Evolutionary conservation across 2,888 invertebrate genomes (phyloP).

Genomic region (Lamproptera curius): DNA sequence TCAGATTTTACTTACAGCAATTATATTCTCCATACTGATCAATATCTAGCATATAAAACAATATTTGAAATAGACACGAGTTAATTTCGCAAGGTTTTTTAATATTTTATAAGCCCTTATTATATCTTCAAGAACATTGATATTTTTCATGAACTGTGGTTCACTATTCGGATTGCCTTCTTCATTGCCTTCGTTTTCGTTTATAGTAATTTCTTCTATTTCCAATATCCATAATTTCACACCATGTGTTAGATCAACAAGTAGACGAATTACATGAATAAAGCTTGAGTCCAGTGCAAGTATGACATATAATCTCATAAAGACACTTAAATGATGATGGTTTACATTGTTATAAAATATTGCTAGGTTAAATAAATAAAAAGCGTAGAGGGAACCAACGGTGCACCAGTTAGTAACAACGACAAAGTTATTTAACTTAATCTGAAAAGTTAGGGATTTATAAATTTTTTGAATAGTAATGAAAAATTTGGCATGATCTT

Average conservation of each 20-base stretch:
- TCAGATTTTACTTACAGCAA: too few species aligned
- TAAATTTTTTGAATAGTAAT: neutral
- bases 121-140: too few species aligned
- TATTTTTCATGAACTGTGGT: too few species aligned
- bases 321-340: neutral
- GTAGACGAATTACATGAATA: neutral
- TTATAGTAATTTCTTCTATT: neutral
- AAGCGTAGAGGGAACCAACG: neutral
- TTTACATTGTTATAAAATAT: neutral
- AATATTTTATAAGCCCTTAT: too few species aligned
- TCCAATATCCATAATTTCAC: neutral
- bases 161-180: neutral
- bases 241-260: neutral
- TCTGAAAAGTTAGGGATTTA: neutral
- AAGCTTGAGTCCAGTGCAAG: neutral
- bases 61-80: too few species aligned
- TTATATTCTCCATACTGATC: too few species aligned
- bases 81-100: too few species aligned
- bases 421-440: neutral
- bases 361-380: neutral
- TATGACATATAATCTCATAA: neutral
- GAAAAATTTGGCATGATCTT: neutral
- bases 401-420: neutral
- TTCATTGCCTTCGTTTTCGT: too few species aligned
- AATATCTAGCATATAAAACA: too few species aligned